Evolutionary conservation across 2,797 vertebrate species (phyloP), one percentile per base, ranked within the genome.

Genomic region (Acipenser transmontanus): DNA sequence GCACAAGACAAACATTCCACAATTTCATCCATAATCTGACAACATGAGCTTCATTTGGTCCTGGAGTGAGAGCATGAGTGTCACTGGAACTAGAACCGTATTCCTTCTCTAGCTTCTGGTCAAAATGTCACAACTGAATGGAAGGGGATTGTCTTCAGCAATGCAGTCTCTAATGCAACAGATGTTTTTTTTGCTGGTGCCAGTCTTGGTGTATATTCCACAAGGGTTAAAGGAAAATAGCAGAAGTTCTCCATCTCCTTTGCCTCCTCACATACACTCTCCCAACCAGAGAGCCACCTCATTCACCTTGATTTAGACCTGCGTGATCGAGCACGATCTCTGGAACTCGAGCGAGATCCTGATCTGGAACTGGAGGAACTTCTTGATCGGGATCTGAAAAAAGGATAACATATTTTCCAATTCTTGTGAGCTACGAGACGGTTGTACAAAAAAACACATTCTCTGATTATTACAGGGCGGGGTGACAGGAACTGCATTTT

Each of bases 221-320:
- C 59, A 62, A 71, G 49, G 47, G 56, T 12, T 64, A n/a, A 49
- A 52, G 34, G 34, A 34, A 34, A 48, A 64, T 51, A 61, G 69
- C 48, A 68, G 74, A 68, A 71, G 73, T 74, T 69, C 60, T 78
- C 61, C 63, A 74, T 67, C 77, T 72, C 75, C 75, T 81, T 69
- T 76, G 88, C 81, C 85, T 85, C 79, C 79, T 83, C 70, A 84
- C 85, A 82, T 80, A 83, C 91, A 88, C 93, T 91, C 93, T 90
- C 92, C 83, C 80, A 73, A 80, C 75, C 79, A 89, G 91, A 93
- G 93, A 91, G 94, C 90, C 92, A 99, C 95, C 95, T 94, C 93
- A 98, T 98, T 99, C 96, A 99, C 96, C 97, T 98, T 92, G 97
- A 98, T 91, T 92, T 93, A 80, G 93, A 94, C 91, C 91, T 92